phyloP scores from a whole-genome alignment of 2,113 vertebrate species.

The Azemiops feae region DNA sequence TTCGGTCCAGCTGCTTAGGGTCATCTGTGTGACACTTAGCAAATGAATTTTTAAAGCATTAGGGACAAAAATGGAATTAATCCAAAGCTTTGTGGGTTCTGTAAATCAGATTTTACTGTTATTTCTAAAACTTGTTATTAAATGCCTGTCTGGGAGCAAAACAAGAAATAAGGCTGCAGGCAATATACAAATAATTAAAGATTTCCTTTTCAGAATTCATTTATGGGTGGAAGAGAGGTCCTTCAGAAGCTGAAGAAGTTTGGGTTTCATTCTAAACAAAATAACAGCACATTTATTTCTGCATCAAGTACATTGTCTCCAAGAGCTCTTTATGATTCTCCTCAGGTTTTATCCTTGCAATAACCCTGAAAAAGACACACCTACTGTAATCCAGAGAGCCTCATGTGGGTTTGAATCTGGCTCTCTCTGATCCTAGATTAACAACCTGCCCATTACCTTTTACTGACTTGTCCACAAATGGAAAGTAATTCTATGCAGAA shows the following conservation, averaged over 20 bases:
- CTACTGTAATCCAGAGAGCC: neutral
- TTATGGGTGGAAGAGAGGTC: neutral
- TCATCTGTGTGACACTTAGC: neutral
- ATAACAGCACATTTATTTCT: neutral
- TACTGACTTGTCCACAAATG: neutral
- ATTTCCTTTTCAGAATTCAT: neutral
- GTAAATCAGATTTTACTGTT: neutral
- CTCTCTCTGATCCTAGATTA: neutral
- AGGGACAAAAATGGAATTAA: neutral
- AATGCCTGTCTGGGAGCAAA: neutral
- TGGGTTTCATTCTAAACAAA: neutral
- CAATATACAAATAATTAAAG: neutral
- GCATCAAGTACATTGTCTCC: neutral
- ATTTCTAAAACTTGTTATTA: neutral
- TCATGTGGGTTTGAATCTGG: neutral
- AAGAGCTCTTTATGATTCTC: neutral
- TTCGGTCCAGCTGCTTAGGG: constrained; percentile 3
- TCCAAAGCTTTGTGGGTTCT: neutral
- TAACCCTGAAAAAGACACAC: neutral
- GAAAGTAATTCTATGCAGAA: neutral
- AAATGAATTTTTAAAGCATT: constrained; percentile 13
- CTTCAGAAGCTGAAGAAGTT: neutral
- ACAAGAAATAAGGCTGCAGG: neutral
- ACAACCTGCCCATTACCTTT: neutral
- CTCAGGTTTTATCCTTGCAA: neutral